Conservation (phyloP, 2,888 invertebrate species). For the Trichogramma evanescens region DNA sequence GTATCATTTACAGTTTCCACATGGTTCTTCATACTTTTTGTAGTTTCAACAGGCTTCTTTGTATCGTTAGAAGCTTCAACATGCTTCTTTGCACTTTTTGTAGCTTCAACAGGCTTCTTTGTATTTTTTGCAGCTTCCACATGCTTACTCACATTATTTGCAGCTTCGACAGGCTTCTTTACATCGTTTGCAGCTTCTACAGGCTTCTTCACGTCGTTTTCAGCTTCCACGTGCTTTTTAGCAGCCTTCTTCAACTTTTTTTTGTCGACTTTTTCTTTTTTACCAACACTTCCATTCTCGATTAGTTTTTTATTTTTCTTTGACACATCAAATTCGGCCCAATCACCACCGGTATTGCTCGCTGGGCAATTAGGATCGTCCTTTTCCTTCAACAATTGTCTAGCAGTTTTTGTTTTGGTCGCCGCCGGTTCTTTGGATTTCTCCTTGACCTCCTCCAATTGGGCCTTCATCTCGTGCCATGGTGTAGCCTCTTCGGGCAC, state of each 20-base stretch:
- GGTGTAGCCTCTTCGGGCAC: constrained; percentile 64
- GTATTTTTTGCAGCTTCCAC: constrained; percentile 11
- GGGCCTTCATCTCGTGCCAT: constrained; percentile 66
- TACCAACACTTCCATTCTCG: constrained; percentile 12
- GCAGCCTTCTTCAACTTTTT: constrained; percentile 7
- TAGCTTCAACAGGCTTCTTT: constrained; percentile 27
- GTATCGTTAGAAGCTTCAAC: background rate
- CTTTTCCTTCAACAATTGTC: constrained; percentile 46
- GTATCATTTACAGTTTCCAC: no score
- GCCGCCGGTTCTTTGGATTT: constrained; percentile 18
- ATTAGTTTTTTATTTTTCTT: constrained; percentile 1
- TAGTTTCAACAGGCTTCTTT: background rate
- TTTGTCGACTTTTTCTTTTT: constrained; percentile 9
- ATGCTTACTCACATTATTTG: background rate
- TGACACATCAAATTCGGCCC: constrained; percentile 39
- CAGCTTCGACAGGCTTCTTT: background rate
- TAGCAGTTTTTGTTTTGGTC: constrained; percentile 32
- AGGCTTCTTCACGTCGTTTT: no score
- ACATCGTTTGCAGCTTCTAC: background rate
- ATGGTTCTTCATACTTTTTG: no score
- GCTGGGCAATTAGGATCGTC: constrained; percentile 35
- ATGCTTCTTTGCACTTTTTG: background rate
- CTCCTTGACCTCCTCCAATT: constrained; percentile 45
- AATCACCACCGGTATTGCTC: constrained; percentile 30
- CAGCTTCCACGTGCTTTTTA: background rate